Conservation (phyloP, 2,113 vertebrate genomes). For the Corythornis madagascariensis region DNA sequence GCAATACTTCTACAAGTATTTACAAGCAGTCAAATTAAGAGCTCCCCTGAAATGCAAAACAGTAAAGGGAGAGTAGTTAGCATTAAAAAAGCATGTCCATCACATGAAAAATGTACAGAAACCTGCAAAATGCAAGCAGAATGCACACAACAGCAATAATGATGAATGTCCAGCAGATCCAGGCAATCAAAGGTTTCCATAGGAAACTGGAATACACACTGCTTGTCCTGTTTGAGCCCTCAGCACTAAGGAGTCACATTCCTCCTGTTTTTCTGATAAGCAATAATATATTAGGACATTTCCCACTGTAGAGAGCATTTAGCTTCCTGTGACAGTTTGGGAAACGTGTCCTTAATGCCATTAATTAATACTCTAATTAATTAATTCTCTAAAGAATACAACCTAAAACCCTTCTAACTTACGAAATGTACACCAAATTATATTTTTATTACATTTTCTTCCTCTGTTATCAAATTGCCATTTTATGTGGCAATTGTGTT, state of each 20-base stretch:
- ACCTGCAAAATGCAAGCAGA: background rate
- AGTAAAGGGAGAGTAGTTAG: background rate
- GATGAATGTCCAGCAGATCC: background rate
- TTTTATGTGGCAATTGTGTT: background rate
- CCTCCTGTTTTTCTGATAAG: background rate
- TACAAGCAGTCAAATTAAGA: background rate
- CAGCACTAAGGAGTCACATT: background rate
- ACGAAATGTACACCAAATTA: background rate
- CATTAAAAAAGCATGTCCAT: background rate
- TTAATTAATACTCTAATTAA: background rate
- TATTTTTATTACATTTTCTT: no score
- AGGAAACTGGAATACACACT: background rate
- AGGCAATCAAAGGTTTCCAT: background rate
- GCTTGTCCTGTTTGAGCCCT: background rate
- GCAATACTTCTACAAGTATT: no score
- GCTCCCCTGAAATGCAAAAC: background rate
- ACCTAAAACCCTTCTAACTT: background rate
- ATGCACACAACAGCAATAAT: background rate
- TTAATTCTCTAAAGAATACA: background rate
- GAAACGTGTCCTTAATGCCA: background rate
- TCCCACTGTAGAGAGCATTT: fast-evolving
- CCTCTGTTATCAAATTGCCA: background rate
- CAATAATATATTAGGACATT: background rate
- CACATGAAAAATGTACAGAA: background rate
- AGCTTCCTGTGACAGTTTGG: background rate